Evolutionary conservation across 2,888 invertebrate genomes (phyloP), one percentile per base, ranked within the genome.

Genomic region (Globia sparganii): DNA sequence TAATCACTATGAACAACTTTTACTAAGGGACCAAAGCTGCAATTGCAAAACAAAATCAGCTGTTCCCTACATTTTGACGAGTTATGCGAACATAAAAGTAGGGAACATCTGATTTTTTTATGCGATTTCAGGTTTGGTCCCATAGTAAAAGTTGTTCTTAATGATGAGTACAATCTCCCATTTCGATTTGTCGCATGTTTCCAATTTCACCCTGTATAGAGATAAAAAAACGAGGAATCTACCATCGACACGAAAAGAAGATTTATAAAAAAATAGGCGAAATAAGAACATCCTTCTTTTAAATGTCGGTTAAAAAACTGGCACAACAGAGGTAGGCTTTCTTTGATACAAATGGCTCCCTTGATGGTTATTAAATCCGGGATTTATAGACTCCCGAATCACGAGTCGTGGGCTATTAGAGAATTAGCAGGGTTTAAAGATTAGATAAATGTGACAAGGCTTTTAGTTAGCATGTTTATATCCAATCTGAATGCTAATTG

Each of bases 301-400:
- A 13, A 21, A 40, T 9, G 13, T 28, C 4, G 28, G 25, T 40
- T 71, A 25, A 40, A 77, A 78, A 56, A 62, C 25, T 77, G 70
- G 69, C 73, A 77, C 83, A 82, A 81, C 86, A 85, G 80, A 80
- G 81, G 77, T 72, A 69, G 74, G 76, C 81, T 87, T 85, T 87
- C 86, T 87, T 81, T 85, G 83, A 75, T 78, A 75, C 75, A 85
- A 92, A 92, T 89, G 80, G 89, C 77, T 90, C 92, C 90, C 92
- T 85, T 84, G 91, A 92, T 91, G 87, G 89, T 90, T 91, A 93
- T 93, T 92, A 91, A 91, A 91, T 89, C 89, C 86, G 77, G 86
- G 89, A 91, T 92, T 91, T 91, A 90, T 90, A 77, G 80, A 70
- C 81, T 82, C 80, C 83, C 83, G 77, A 86, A 91, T 92, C 86